Percentiles rank a stretch among this genome's conserved stretches.
These are phyloP conservation scores for Terebella lapidaria DNA, from an alignment of 2,888 invertebrate genomes.

Conservation along the genomic window DNA sequence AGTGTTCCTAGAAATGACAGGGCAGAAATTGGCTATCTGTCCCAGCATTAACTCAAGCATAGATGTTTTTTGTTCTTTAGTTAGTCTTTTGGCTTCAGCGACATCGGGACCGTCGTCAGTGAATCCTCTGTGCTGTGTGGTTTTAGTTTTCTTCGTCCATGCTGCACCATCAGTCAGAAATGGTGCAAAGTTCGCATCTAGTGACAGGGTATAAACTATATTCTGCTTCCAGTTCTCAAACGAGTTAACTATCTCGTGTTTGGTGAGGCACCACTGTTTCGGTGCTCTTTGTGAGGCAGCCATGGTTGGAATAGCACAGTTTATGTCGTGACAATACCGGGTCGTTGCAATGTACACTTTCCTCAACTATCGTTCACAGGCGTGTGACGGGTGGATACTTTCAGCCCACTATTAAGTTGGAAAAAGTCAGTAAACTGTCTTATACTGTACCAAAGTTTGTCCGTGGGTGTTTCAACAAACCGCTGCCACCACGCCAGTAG, in stretches of 20 bases:
- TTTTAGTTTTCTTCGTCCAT: neutral
- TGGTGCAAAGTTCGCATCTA: neutral
- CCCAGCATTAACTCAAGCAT: constrained; percentile 2
- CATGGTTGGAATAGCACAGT: no score
- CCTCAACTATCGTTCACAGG: no score
- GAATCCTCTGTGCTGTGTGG: neutral
- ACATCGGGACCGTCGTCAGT: constrained; percentile 1
- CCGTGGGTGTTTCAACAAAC: no score
- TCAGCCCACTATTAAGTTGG: no score
- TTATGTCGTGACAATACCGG: no score
- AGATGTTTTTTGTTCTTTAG: neutral
- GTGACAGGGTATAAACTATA: neutral
- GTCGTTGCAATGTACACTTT: no score
- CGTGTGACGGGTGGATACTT: no score
- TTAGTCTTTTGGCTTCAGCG: neutral
- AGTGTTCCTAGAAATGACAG: neutral
- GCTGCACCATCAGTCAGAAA: neutral
- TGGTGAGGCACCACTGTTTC: constrained; percentile 1
- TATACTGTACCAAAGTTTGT: no score
- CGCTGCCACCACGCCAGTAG: no score
- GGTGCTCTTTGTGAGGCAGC: constrained; percentile 1
- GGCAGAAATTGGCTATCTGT: neutral
- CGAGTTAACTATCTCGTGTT: neutral
- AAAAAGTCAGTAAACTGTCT: no score
- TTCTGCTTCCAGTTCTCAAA: constrained; percentile 6